Evolutionary conservation across 1,140 invertebrate species (phyloP).

Genomic region (Reticulitermes speratus): DNA sequence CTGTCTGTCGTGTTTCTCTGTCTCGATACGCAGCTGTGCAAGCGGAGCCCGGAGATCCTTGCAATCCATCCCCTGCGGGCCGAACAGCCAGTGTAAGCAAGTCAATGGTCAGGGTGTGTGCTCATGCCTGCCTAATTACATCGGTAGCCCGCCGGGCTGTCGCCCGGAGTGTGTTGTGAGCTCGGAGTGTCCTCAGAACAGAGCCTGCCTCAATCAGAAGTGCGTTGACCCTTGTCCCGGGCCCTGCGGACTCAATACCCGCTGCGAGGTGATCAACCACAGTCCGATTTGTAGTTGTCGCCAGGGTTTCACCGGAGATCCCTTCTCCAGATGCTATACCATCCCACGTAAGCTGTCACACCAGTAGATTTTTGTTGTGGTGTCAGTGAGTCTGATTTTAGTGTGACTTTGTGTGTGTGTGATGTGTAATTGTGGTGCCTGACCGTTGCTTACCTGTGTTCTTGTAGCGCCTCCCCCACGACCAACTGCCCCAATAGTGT

Average conservation of each 20-base stretch:
- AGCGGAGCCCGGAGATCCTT: constrained; percentile 39
- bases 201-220: constrained; percentile 61
- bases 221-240: constrained; percentile 65
- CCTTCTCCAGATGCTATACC: constrained; percentile 42
- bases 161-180: constrained; percentile 44
- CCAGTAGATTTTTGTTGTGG: not conserved
- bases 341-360: constrained; percentile 38
- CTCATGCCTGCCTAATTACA: constrained; percentile 39
- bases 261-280: constrained; percentile 42
- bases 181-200: constrained; percentile 43
- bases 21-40: constrained; percentile 34
- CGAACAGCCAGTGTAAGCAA: constrained; percentile 46
- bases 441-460: not conserved
- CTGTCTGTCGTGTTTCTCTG: constrained; percentile 42
- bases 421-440: not conserved
- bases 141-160: constrained; percentile 43
- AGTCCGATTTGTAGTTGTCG: constrained; percentile 41
- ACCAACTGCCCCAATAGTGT: constrained; percentile 39
- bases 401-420: not conserved
- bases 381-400: constrained; percentile 39
- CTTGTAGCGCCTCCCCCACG: constrained; percentile 44
- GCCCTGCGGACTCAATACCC: constrained; percentile 46
- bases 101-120: constrained; percentile 41
- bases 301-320: constrained; percentile 38
- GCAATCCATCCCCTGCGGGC: constrained; percentile 48